A percentile compares a stretch with the other conserved stretches of the same genome.
Evolutionary conservation across 2,113 vertebrate genomes (phyloP).

Genomic region (Brachyhypopomus occidentalis): DNA sequence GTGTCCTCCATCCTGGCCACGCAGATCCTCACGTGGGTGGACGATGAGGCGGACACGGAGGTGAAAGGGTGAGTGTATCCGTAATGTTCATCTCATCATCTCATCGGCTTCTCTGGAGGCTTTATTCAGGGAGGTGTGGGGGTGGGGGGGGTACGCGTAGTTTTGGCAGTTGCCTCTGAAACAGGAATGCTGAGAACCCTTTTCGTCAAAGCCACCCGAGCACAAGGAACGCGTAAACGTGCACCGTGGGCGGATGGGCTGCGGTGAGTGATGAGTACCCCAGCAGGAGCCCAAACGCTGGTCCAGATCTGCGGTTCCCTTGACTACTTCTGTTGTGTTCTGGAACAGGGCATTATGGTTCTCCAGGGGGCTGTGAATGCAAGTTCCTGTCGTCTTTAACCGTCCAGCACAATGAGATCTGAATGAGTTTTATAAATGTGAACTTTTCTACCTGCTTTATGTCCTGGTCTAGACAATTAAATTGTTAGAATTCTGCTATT

Average conservation of each 20-base stretch:
- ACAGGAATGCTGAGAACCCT: not conserved
- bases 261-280: not conserved
- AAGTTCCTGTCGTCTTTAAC: not conserved
- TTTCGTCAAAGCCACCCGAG: not conserved
- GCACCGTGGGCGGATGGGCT: not conserved
- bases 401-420: not conserved
- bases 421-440: not conserved
- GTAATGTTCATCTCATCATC: not conserved
- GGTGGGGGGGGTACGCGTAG: not conserved
- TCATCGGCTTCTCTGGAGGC: not conserved
- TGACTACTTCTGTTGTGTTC: not conserved
- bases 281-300: not conserved
- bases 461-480: too few species aligned
- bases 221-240: not conserved
- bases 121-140: not conserved
- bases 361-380: not conserved
- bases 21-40: conserved; percentile 94
- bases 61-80: conserved; percentile 83
- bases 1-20: conserved; percentile 96
- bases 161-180: not conserved
- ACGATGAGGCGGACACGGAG: conserved; percentile 89
- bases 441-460: not conserved
- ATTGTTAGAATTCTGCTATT: too few species aligned
- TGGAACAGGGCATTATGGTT: not conserved
- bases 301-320: not conserved